phyloP scores from a whole-genome alignment of 2,888 invertebrate species.

The Argyresthia albistria region DNA sequence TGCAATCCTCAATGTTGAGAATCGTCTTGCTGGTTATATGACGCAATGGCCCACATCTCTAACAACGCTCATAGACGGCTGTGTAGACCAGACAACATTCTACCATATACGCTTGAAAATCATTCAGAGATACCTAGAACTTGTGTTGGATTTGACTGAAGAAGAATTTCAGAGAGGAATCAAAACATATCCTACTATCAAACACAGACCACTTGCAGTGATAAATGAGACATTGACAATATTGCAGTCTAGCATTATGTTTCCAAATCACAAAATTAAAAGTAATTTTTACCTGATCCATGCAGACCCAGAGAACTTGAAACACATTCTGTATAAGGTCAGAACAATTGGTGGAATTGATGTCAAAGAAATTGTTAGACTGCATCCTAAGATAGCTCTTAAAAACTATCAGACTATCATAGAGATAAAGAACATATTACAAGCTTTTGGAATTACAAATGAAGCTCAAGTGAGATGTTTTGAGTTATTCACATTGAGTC shows the following conservation, averaged over 20 bases:
- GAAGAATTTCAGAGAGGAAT: slow-evolving; percentile 50
- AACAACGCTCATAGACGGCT: slow-evolving; percentile 44
- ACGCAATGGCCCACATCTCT: slow-evolving; percentile 64
- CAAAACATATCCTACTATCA: slow-evolving; percentile 54
- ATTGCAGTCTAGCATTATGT: slow-evolving; percentile 40
- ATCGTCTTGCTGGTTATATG: slow-evolving; percentile 49
- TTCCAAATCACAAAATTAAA: slow-evolving; percentile 51
- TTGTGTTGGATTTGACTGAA: slow-evolving; percentile 42
- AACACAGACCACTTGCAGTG: slow-evolving; percentile 48
- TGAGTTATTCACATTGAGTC: slow-evolving; percentile 50
- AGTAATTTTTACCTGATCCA: slow-evolving; percentile 54
- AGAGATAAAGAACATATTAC: slow-evolving; percentile 41
- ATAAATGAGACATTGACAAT: slow-evolving; percentile 50
- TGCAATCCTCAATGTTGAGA: slow-evolving; percentile 43
- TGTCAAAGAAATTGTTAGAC: slow-evolving; percentile 52
- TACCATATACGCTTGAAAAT: slow-evolving; percentile 47
- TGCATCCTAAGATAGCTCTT: slow-evolving; percentile 50
- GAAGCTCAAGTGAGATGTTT: slow-evolving; percentile 61
- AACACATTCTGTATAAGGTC: slow-evolving; percentile 38
- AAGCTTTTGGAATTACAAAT: slow-evolving; percentile 42
- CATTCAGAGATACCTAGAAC: slow-evolving; percentile 54
- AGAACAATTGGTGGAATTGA: slow-evolving; percentile 50
- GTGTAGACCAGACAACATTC: slow-evolving; percentile 36
- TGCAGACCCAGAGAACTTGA: slow-evolving; percentile 53
- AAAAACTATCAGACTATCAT: slow-evolving; percentile 36